phyloP scores from a whole-genome alignment of 1,140 invertebrate genomes.

The Aphaenogaster rudis region DNA sequence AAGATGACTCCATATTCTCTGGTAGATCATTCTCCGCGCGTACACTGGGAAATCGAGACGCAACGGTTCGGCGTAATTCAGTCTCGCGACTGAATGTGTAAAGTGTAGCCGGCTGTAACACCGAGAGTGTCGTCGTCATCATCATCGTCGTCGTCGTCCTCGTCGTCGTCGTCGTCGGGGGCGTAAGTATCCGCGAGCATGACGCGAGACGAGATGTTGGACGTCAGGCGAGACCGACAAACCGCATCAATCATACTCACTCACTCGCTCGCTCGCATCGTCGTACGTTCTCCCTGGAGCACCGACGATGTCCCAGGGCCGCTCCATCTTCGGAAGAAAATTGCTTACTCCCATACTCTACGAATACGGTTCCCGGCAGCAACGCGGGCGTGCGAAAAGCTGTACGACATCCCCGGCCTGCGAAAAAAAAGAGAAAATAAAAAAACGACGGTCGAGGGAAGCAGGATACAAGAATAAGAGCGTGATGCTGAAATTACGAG shows the following conservation, averaged over 20 bases:
- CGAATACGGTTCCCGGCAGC: slow-evolving; percentile 58
- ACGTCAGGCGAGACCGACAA: slow-evolving; percentile 70
- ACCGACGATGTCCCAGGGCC: slow-evolving; percentile 59
- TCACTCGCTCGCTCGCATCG: slow-evolving; percentile 75
- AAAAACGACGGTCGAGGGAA: neutral
- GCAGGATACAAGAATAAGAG: neutral
- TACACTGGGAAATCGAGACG: slow-evolving; percentile 33
- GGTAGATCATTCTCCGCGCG: slow-evolving; percentile 46
- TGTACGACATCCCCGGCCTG: slow-evolving; percentile 48
- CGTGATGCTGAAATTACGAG: slow-evolving; percentile 51
- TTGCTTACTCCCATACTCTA: slow-evolving; percentile 70
- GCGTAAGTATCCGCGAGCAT: slow-evolving; percentile 53
- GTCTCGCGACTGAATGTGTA: slow-evolving; percentile 34
- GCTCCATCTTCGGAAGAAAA: slow-evolving; percentile 77
- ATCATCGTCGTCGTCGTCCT: slow-evolving; percentile 27
- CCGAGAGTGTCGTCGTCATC: slow-evolving; percentile 56
- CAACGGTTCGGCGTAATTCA: slow-evolving; percentile 32
- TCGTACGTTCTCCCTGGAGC: slow-evolving; percentile 64
- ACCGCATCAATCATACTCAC: slow-evolving; percentile 81
- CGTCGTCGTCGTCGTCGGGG: slow-evolving; percentile 60
- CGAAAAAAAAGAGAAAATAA: slow-evolving; percentile 11
- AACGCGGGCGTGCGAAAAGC: slow-evolving; percentile 48
- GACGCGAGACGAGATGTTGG: slow-evolving; percentile 68
- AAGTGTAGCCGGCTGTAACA: slow-evolving; percentile 45
- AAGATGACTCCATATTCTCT: neutral